A percentile compares a stretch with the other conserved stretches of the same genome.
These are phyloP conservation scores for Phainopepla nitens DNA, from an alignment of 2,113 vertebrate genomes.

Conservation along the genomic window DNA sequence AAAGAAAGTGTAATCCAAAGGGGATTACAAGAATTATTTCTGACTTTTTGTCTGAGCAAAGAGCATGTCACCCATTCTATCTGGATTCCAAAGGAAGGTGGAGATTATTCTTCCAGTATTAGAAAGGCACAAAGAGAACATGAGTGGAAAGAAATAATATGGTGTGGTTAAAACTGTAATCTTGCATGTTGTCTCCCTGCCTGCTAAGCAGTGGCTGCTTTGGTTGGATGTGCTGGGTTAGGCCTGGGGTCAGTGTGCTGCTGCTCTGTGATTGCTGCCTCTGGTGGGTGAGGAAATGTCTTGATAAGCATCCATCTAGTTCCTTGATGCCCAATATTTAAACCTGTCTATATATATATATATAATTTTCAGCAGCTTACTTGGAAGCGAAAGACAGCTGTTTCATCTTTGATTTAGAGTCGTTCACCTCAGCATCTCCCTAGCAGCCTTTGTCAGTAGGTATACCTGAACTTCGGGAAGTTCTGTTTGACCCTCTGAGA, in stretches of 20 bases:
- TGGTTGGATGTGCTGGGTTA: not conserved
- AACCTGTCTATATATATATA: not conserved
- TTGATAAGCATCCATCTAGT: not conserved
- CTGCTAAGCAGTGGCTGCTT: not conserved
- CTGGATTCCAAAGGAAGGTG: not conserved
- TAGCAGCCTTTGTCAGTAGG: not conserved
- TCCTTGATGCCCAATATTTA: not conserved
- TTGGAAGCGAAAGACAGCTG: not conserved
- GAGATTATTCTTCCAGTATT: not conserved
- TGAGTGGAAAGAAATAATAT: not conserved
- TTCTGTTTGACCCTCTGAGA: not conserved
- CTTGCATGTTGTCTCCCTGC: not conserved
- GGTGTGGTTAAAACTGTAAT: not conserved
- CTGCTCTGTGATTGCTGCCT: not conserved
- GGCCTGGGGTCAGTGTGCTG: accelerated
- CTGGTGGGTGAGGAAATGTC: not conserved
- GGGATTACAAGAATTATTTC: not conserved
- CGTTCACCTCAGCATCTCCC: not conserved
- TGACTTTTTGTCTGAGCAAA: not conserved
- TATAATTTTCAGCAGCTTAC: not conserved
- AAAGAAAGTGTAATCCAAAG: not conserved
- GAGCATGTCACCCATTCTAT: not conserved
- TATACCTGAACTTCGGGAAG: not conserved
- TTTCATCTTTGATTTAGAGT: not conserved
- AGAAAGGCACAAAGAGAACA: not conserved